A percentile compares a stretch with the other conserved stretches of the same genome.
phyloP scores from a whole-genome alignment of 2,113 vertebrate species.

The Acanthisitta chloris region DNA sequence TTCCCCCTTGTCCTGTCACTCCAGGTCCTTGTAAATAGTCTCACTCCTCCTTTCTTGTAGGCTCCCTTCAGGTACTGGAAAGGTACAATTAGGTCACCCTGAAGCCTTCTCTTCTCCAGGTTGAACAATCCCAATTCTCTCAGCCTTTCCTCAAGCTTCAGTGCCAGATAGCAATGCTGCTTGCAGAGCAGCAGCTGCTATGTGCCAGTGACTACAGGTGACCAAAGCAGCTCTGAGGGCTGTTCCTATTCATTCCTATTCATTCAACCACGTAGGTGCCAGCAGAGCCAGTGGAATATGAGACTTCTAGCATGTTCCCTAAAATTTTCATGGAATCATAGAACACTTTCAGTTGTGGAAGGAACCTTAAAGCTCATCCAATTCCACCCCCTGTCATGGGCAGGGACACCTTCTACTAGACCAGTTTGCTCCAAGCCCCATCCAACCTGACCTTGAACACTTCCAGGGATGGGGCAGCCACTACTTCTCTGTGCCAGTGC shows the following conservation, averaged over 20 bases:
- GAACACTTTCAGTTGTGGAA: background rate
- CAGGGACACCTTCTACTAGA: rapidly evolving
- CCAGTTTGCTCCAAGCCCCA: rapidly evolving
- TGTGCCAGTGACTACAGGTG: rapidly evolving
- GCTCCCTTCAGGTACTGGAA: background rate
- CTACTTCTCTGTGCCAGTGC: background rate
- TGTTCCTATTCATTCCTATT: too few relatives aligned
- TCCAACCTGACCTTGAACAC: background rate
- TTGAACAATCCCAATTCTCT: too few relatives aligned
- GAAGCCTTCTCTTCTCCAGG: background rate
- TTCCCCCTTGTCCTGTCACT: background rate
- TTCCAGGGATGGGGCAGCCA: background rate
- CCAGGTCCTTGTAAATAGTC: background rate
- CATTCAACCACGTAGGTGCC: too few relatives aligned
- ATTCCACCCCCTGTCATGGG: background rate
- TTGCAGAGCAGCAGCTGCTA: background rate
- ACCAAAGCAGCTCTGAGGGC: background rate
- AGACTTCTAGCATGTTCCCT: rapidly evolving
- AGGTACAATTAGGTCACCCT: background rate
- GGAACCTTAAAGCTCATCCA: rapidly evolving
- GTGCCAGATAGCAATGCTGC: background rate
- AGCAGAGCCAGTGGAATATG: background rate
- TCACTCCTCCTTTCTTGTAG: background rate
- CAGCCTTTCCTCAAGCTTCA: background rate
- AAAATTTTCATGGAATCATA: background rate